Base-by-base conservation (phyloP, 2,888 invertebrate species). In the Brachyptera putata region DNA sequence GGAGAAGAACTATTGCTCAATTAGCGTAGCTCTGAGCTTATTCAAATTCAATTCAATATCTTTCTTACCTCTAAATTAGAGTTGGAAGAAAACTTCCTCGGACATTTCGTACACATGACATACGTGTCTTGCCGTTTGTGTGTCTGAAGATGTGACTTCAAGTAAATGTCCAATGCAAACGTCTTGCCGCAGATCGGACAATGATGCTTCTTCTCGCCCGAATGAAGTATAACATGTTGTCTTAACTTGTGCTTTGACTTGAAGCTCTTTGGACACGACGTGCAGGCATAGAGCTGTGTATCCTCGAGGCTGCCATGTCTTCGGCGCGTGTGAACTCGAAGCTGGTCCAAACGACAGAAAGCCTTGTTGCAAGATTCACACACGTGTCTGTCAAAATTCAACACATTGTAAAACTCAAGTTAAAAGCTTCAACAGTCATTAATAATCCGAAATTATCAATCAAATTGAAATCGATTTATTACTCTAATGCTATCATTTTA, bases 111-210 rank as follows among this genome's bases (percentile, higher is more conserved):
- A 26, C 66, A 66, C 24, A 56, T 60, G 1, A 66, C 37, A 26
- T 66, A 65, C 11, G 30, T 55, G 25, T 62, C 63, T 26, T 63
- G 62, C 39, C 59, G 64, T n/a, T 46, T 39, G 57, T 66, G 66
- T 2, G 61, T 65, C 25, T 61, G 63, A 16, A 65, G 43, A 46
- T 66, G 66, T 7, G 65, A 60, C 13, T 62, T 64, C 21, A 66
- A 57, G 57, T 66, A 66, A 4, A 60, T 55, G 4, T 60, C 62
- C 13, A 64, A 56, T 3, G 65, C 65, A 63, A 66, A 66, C 11
- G 61, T 49, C 39, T 64, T 63, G 4, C 56, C 57, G 56, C 66
- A 66, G 13, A 61, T 56, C 11, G 46, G 24, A 56, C 66, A 66
- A 13, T 57, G 57, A 25, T 64, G 61, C 21, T 30, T 56, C 49